Conservation (phyloP, 1,140 invertebrate genomes). For the Popillia japonica region DNA sequence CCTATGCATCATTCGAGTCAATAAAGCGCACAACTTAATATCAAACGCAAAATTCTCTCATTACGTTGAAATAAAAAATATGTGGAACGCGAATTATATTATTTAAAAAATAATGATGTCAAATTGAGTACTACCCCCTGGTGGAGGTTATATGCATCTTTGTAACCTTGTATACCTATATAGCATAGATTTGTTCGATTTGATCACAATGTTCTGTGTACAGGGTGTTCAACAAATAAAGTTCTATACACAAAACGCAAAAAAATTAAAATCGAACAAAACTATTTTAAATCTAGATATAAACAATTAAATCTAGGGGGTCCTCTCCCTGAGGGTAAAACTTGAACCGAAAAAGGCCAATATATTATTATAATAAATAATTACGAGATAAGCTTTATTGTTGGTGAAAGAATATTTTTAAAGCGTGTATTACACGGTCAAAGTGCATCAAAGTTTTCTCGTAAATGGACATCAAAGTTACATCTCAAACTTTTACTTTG, state of each 20-base stretch:
- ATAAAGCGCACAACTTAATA: not conserved
- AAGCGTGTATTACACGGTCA: too few species aligned
- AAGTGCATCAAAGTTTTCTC: too few species aligned
- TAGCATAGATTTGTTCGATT: too few species aligned
- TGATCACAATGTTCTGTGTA: too few species aligned
- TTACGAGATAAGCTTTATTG: not conserved
- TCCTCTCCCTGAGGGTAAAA: not conserved
- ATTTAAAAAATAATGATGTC: not conserved
- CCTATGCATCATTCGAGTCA: not conserved
- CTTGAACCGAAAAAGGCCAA: not conserved
- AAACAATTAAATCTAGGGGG: not conserved
- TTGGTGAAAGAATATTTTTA: slow-evolving; percentile 16
- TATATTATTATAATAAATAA: not conserved
- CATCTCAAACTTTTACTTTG: too few species aligned
- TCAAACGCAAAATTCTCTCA: not conserved
- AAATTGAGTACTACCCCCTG: not conserved
- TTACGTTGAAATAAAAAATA: not conserved
- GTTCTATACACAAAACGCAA: too few species aligned
- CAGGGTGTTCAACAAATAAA: too few species aligned
- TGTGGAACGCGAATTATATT: slow-evolving; percentile 7
- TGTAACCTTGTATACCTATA: too few species aligned
- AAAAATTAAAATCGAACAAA: too few species aligned
- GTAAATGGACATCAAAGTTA: too few species aligned
- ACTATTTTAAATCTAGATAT: too few species aligned
- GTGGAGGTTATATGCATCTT: too few species aligned